Base-by-base conservation (phyloP, 2,113 vertebrate species). In the Megaceryle torquata region DNA sequence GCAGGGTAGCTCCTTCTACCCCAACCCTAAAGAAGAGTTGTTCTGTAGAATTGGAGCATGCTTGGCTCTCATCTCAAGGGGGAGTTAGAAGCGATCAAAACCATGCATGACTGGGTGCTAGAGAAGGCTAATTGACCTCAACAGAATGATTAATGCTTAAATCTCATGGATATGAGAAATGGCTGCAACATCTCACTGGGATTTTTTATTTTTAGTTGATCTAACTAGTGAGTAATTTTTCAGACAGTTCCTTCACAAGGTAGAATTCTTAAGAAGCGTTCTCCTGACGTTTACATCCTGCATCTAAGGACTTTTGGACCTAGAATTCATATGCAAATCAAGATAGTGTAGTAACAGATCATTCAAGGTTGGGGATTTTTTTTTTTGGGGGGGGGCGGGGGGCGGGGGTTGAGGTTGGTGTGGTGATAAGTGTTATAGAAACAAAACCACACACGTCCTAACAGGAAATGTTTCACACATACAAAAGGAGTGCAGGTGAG, bases 181-280 rank as follows among this genome's bases (percentile, higher is more conserved):
- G 76, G 44, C 63, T 39, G 75, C 51, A 79, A 63, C 87, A 50
- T 68, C 85, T 35, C 25, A 10, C 16, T 63, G 60, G 43, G 82
- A 67, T 78, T 93, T 87, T 50, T 11, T 75, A 14, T 61, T 96
- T 94, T 83, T 10, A 54, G 59, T 33, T 96, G 75, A 76, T 0
- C 2, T 39, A 82, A 84, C 29, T 31, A 86, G 21, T 79, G 82
- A 87, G n/a, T 94, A 37, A 82, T 59, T 72, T 95, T 82, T 76
- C 21, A 93, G 64, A 39, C 79, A 83, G 29, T 86, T 83, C 29
- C 31, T 83, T 95, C 35, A 20, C 64, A 84, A 88, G 46, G 20
- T 15, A 85, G 64, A 83, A 67, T 63, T 88, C 64, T 82, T 33
- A 41, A 68, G 37, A 56, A 54, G 39, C 44, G 29, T 39, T 90